Evolutionary conservation across 2,797 vertebrate genomes (phyloP), one percentile per base, ranked within the genome.

Genomic region (Adrianichthys oophorus): DNA sequence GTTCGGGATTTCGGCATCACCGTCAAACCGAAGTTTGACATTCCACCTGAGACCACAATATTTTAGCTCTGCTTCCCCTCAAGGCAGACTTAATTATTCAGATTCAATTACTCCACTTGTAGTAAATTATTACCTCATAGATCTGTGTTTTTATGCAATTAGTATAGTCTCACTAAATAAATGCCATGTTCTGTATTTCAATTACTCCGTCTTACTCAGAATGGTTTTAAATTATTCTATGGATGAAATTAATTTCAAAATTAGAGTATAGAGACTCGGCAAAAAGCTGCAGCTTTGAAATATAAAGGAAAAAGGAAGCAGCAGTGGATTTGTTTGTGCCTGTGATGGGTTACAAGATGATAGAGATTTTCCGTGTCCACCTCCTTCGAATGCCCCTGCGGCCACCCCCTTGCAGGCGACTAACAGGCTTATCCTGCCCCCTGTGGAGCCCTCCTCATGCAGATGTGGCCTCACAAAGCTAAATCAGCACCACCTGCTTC

Each of bases 81-180:
- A 60, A 75, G 80, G 61, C 80, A 50, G 68, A 66, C 81, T 53
- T 52, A 81, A 76, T 68, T n/a, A 44, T 44, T 16, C 67, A 61
- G 58, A 88, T 84, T 88, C 62, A 87, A 88, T 91, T 87, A 90
- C 90, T 88, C 65, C 80, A 79, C 83, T 81, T 37, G 32, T 4
- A 37, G 13, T 71, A 75, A 90, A 88, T 87, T 66, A 88, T 85
- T 85, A 81, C 82, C 85, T 87, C 86, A 87, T 70, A 75, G 68
- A 64, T 56, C 52, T 46, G 23, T 72, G 75, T 80, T 75, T 65
- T 73, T 79, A 37, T 66, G 44, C 62, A 65, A 70, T 61, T 66
- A 56, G 60, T 21, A 48, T 41, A 47, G 59, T 49, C 74, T 72
- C 70, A 72, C 65, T 73, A 66, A 72, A 72, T 26, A 60, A 44